These are phyloP conservation scores for Onychomys torridus DNA, from an alignment of 2,797 vertebrate genomes.

Conservation along the genomic window DNA sequence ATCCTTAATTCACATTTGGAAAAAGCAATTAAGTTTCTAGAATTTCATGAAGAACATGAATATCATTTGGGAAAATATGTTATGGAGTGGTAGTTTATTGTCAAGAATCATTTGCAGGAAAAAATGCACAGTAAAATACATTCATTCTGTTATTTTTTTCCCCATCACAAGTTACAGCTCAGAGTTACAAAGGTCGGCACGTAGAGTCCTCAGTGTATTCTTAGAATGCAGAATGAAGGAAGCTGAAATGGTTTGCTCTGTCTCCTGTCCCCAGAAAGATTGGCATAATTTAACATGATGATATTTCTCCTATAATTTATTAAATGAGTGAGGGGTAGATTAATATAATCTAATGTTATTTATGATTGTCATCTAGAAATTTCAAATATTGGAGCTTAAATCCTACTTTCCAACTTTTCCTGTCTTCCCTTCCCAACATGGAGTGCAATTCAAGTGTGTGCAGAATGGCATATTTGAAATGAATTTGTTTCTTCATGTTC, in stretches of 20 bases:
- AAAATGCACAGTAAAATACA: slow-evolving; percentile 56
- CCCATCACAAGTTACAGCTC: slow-evolving; percentile 19
- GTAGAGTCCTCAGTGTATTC: slow-evolving; percentile 29
- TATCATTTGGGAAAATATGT: not conserved
- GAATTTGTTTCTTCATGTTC: not conserved
- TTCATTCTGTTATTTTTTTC: not conserved
- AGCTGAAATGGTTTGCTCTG: slow-evolving; percentile 69
- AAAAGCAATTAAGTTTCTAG: not conserved
- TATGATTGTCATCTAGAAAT: slow-evolving; percentile 50
- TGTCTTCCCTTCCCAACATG: not conserved
- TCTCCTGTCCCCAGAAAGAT: slow-evolving; percentile 64
- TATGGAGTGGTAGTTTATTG: not conserved
- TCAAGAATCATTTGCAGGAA: not conserved
- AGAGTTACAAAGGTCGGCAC: slow-evolving; percentile 53
- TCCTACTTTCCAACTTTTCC: not conserved
- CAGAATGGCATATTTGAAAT: not conserved
- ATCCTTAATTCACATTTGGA: not conserved
- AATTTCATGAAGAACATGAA: not conserved
- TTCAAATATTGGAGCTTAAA: slow-evolving; percentile 26
- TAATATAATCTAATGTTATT: slow-evolving; percentile 46
- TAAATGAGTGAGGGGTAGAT: slow-evolving; percentile 49
- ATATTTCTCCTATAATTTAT: slow-evolving; percentile 61
- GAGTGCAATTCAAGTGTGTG: not conserved
- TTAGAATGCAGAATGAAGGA: slow-evolving; percentile 45
- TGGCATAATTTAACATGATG: slow-evolving; percentile 70